Base-by-base conservation (phyloP, 2,888 invertebrate species). In the Leucania comma region DNA sequence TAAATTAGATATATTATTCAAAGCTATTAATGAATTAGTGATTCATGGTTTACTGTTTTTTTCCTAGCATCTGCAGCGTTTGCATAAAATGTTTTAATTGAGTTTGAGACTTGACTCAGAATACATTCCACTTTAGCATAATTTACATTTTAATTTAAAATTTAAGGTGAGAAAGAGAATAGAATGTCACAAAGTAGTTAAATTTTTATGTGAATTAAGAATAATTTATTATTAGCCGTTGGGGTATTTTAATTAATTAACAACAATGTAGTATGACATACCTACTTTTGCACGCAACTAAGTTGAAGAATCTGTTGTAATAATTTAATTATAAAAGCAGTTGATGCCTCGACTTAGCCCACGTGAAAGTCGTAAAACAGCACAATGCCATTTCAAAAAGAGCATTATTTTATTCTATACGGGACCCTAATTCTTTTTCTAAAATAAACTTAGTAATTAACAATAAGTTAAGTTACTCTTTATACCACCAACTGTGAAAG, bases 1-100 rank as follows among this genome's bases (percentile, higher is more conserved):
- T 53, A 50, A 77, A 75, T 75, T 20, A 53, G 46, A 51, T 70
- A 38, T 53, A 72, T 62, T 53, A 78, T 78, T 77, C 24, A 69
- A 32, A 24, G 0, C 10, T 29, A 54, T 54, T 54, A 26, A 29
- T 54, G 9, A 20, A 54, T 53, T 26, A 26, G 53, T 26, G 17
- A 57, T 22, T 24, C 10, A 14, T 42, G n/a, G 4, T 14, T 57
- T 51, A 38, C 38, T 48, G 5, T 61, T 24, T 29, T 5, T 42
- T 29, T 46, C 26, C n/a, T 20, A 50, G 12, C n/a, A 4, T 32
- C 24, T 53, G 26, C 12, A 32, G 17, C 20, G 8, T 26, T 24
- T 53, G 22, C 22, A 38, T 62, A 20, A 26, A 8, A 3, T 32
- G 24, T 38, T 14, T 26, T 58, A 48, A 72, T 42, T 58, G 6